Conservation (phyloP, 37 sponge, comb jelly and placozoan genomes). For the Amphimedon queenslandica region DNA sequence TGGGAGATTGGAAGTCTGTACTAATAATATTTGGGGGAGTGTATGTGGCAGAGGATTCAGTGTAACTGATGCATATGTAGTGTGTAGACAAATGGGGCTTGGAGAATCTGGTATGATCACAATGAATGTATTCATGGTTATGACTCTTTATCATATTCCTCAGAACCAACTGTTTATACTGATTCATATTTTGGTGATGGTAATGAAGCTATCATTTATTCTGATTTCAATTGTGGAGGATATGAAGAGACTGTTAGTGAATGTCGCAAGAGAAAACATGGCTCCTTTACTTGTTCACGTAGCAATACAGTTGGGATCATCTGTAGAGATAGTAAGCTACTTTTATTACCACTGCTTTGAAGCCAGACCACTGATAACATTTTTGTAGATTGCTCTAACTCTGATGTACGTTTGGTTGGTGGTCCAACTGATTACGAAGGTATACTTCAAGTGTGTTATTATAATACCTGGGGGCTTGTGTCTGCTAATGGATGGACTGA, state of each 20-base stretch:
- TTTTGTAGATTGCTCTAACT: no score
- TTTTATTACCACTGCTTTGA: no score
- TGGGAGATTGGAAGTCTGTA: not conserved
- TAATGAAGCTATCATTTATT: constrained; percentile 3
- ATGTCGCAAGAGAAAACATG: not conserved
- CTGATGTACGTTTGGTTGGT: no score
- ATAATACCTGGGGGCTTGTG: no score
- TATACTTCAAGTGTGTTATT: no score
- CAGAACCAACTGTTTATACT: not conserved
- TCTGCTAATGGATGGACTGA: no score
- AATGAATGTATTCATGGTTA: not conserved
- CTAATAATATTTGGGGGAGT: not conserved
- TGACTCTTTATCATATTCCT: not conserved
- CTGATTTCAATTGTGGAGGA: constrained; percentile 3
- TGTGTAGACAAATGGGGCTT: not conserved
- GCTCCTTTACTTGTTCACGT: not conserved
- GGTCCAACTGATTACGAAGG: no score
- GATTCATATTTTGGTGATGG: constrained; percentile 5
- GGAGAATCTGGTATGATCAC: not conserved
- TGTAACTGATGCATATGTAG: not conserved
- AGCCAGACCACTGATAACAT: no score
- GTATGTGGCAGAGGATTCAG: not conserved
- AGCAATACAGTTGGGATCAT: not conserved
- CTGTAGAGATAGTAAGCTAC: not conserved
- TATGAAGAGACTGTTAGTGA: not conserved